Conservation (phyloP, 35 echinoderm and acorn worm species). For the Stichopus chloronotus region DNA sequence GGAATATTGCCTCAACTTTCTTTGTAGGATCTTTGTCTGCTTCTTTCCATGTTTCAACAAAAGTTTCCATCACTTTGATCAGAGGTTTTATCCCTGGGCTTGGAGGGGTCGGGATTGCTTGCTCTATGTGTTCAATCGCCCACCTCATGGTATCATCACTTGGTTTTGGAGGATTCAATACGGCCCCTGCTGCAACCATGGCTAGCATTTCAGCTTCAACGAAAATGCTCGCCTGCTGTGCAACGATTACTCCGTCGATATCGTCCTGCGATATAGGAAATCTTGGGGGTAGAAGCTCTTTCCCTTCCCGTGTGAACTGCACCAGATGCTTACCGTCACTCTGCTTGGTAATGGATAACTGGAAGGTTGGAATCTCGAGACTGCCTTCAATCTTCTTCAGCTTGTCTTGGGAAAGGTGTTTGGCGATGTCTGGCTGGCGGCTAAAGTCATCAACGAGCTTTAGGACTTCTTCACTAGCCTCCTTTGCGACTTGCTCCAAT, state of each 20-base stretch:
- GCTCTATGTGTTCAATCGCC: neutral
- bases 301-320: constrained; percentile 21
- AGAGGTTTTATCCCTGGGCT: neutral
- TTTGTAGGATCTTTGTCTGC: neutral
- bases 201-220: constrained; percentile 55
- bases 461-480: constrained; percentile 42
- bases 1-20: constrained; percentile 45
- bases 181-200: constrained; percentile 47
- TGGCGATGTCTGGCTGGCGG: constrained; percentile 26
- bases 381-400: constrained; percentile 43
- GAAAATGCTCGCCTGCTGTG: constrained; percentile 48
- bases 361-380: constrained; percentile 65
- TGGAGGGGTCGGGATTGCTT: neutral
- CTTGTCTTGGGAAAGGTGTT: constrained; percentile 51
- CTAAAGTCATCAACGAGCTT: constrained; percentile 43
- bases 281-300: constrained; percentile 29
- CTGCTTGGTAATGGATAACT: constrained; percentile 38
- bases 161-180: neutral
- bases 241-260: constrained; percentile 4
- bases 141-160: neutral
- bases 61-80: neutral
- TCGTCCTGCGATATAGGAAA: neutral
- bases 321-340: constrained; percentile 20
- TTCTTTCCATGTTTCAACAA: constrained; percentile 34
- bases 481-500: constrained; percentile 45